Conservation (phyloP, 2,888 invertebrate genomes). For the Sphecodes monilicornis region DNA sequence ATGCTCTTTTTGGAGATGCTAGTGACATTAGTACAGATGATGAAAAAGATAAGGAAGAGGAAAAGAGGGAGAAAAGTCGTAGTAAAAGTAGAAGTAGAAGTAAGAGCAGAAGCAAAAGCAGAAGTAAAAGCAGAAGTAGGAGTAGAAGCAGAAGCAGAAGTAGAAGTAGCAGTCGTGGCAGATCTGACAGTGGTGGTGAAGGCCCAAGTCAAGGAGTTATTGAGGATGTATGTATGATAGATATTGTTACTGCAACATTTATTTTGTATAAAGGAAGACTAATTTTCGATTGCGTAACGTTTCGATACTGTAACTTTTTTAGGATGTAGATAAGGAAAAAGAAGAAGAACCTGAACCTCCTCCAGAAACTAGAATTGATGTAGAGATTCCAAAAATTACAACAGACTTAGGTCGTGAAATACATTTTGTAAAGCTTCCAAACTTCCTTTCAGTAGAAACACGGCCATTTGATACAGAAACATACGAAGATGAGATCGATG, state of each 20-base stretch:
- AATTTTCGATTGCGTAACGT: constrained; percentile 36
- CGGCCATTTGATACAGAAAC: constrained; percentile 97
- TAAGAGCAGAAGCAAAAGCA: constrained; percentile 84
- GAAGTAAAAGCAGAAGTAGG: constrained; percentile 77
- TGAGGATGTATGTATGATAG: constrained; percentile 74
- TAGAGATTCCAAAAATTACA: constrained; percentile 97
- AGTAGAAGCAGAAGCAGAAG: constrained; percentile 81
- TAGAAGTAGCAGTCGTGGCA: constrained; percentile 80
- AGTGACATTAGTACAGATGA: constrained; percentile 96
- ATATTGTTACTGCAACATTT: not conserved
- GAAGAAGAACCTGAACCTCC: constrained; percentile 92
- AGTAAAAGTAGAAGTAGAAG: constrained; percentile 86
- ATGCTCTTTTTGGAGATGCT: constrained; percentile 96
- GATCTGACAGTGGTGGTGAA: constrained; percentile 81
- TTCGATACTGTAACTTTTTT: constrained; percentile 36
- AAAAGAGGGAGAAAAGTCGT: constrained; percentile 83
- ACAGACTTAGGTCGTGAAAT: constrained; percentile 96
- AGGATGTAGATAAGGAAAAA: constrained; percentile 88
- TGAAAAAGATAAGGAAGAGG: constrained; percentile 85
- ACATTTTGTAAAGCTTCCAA: constrained; percentile 98
- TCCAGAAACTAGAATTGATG: constrained; percentile 97
- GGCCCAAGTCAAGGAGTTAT: constrained; percentile 74
- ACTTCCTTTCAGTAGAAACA: constrained; percentile 99
- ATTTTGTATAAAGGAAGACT: not conserved
- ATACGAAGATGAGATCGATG: constrained; percentile 99